Percentiles rank a stretch among this genome's conserved stretches.
phyloP scores from a whole-genome alignment of 2,113 vertebrate species.

The Rousettus leschenaultii region DNA sequence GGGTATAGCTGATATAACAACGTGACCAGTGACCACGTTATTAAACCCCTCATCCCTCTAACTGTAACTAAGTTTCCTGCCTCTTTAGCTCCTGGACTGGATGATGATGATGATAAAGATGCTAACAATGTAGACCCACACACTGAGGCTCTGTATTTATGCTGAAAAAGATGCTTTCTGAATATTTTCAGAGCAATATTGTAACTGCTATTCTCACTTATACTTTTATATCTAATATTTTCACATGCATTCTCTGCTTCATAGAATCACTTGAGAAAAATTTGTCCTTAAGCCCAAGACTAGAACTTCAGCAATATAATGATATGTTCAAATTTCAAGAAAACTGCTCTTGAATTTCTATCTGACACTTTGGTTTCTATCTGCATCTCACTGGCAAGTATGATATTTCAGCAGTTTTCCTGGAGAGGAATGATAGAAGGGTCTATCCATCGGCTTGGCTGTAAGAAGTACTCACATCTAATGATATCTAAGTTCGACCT shows the following conservation, averaged over 20 bases:
- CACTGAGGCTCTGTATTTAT: not conserved
- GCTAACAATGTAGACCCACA: not conserved
- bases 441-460: not conserved
- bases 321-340: not conserved
- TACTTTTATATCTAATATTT: not conserved
- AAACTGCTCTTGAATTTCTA: not conserved
- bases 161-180: not conserved
- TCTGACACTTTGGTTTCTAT: not conserved
- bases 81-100: not conserved
- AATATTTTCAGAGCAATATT: not conserved
- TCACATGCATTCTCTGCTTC: not conserved
- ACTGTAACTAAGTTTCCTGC: not conserved
- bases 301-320: not conserved
- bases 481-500: not conserved
- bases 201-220: not conserved
- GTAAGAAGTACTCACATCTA: not conserved
- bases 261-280: not conserved
- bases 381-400: not conserved
- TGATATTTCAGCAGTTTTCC: not conserved
- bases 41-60: not conserved
- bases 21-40: not conserved
- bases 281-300: not conserved
- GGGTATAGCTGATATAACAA: not conserved
- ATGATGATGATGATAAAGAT: not conserved
- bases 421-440: not conserved